phyloP scores from a whole-genome alignment of 2,888 invertebrate genomes.

The Hyles lineata region DNA sequence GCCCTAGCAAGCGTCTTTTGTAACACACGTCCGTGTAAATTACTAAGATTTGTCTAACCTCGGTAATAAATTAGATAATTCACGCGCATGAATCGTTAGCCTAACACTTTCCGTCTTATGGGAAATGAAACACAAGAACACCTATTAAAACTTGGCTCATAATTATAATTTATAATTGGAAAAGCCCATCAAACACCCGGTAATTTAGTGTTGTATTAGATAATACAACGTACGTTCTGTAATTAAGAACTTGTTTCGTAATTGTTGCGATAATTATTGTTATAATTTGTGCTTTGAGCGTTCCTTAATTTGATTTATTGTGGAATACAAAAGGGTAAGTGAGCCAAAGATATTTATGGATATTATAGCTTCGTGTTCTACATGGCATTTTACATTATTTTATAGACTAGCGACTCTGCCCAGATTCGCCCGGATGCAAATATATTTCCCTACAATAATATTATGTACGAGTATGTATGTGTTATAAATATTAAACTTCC shows the following conservation, averaged over 20 bases:
- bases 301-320: neutral
- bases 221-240: neutral
- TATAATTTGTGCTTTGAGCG: neutral
- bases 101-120: neutral
- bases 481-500: too few relatives aligned
- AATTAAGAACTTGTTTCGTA: slow-evolving; percentile 11
- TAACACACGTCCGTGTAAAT: too few relatives aligned
- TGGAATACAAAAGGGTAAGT: neutral
- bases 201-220: neutral
- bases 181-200: slow-evolving; percentile 12
- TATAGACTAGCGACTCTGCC: too few relatives aligned
- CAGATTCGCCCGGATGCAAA: too few relatives aligned
- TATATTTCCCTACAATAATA: too few relatives aligned
- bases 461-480: too few relatives aligned
- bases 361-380: too few relatives aligned
- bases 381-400: too few relatives aligned
- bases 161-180: slow-evolving; percentile 21
- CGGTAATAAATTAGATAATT: neutral
- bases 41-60: neutral
- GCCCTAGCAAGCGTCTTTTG: too few relatives aligned
- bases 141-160: slow-evolving; percentile 17
- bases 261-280: slow-evolving; percentile 14
- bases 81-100: neutral
- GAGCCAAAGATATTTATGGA: neutral
- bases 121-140: slow-evolving; percentile 18